Conservation (phyloP, 2,888 invertebrate genomes). For the Eledona agricola region DNA sequence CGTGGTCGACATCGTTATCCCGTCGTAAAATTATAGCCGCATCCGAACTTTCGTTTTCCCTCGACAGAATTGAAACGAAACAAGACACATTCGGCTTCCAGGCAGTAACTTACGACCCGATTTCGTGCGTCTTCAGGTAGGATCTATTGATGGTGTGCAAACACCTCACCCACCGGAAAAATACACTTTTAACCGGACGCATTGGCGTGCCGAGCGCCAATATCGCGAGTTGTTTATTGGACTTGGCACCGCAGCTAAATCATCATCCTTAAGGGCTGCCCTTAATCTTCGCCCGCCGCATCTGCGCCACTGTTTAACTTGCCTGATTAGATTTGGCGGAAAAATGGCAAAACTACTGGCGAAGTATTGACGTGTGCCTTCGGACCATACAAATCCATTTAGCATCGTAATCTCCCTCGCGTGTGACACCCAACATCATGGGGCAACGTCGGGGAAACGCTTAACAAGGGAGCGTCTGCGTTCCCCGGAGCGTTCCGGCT, state of each 20-base stretch:
- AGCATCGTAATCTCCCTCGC: conserved; percentile 36
- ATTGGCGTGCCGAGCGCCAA: conserved; percentile 23
- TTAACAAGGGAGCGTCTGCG: conserved; percentile 31
- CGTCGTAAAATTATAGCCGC: neutral
- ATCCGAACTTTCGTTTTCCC: neutral
- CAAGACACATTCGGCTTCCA: neutral
- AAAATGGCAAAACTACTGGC: conserved; percentile 5
- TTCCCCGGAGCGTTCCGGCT: conserved; percentile 25
- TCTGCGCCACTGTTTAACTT: conserved; percentile 27
- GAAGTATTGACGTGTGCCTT: conserved; percentile 7
- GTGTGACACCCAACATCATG: conserved; percentile 18
- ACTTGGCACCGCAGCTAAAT: conserved; percentile 2
- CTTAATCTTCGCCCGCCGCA: conserved; percentile 25
- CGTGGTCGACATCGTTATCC: conserved; percentile 9
- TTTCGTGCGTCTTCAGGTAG: too few species aligned
- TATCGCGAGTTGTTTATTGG: conserved; percentile 15
- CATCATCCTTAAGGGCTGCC: too few species aligned
- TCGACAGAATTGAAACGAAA: conserved; percentile 1
- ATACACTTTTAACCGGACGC: conserved; percentile 3
- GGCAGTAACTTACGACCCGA: too few species aligned
- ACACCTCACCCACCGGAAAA: conserved; percentile 13
- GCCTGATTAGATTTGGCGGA: conserved; percentile 12
- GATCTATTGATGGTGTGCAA: too few species aligned
- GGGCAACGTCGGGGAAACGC: conserved; percentile 5
- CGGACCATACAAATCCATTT: conserved; percentile 36